Base-by-base conservation (phyloP, 1,140 invertebrate genomes). In the Drosophila sp. region DNA sequence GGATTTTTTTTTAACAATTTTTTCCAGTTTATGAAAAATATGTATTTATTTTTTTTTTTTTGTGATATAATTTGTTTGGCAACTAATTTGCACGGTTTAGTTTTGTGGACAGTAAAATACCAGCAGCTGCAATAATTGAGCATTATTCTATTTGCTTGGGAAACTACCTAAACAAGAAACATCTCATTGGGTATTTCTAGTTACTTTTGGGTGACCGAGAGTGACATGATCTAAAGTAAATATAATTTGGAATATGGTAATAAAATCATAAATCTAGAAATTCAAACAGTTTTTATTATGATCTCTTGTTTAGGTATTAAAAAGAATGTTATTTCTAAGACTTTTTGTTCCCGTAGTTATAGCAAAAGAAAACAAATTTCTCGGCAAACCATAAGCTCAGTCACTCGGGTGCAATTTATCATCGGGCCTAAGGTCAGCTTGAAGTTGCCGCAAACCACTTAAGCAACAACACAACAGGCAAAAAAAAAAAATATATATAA, bases 51-150 rank as follows among this genome's bases (percentile, higher is more conserved):
- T 33, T 4, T 57, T 7, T 57, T n/a, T 6, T 23, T 23, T 7
- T 25, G 44, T 67, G 76, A 72, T 60, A 60, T 73, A 74, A 79
- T 79, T 79, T 79, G 70, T 73, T 78, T 68, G 76, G 56, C 76
- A 79, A 78, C 76, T 73, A 79, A 79, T 79, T 79, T 76, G 73
- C 72, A 76, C 73, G 72, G 66, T 58, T 76, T 76, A 70, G 73
- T 76, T 76, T 76, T 75, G 72, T 58, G 64, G 75, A 69, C 73
- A 76, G 65, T 50, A 69, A 76, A 76, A 35, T 25, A 54, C 64
- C 58, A 68, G 44, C 58, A 63, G 72, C 65, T 76, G 65, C 72
- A 76, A 11, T 68, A 33, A 60, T n/a, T 41, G n/a, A 25, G 17
- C 2, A 25, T 47, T 25, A 47, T 47, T 47, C 11, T 2, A 25